Conservation (phyloP, 2,888 invertebrate species). For the Thymelicus sylvestris region DNA sequence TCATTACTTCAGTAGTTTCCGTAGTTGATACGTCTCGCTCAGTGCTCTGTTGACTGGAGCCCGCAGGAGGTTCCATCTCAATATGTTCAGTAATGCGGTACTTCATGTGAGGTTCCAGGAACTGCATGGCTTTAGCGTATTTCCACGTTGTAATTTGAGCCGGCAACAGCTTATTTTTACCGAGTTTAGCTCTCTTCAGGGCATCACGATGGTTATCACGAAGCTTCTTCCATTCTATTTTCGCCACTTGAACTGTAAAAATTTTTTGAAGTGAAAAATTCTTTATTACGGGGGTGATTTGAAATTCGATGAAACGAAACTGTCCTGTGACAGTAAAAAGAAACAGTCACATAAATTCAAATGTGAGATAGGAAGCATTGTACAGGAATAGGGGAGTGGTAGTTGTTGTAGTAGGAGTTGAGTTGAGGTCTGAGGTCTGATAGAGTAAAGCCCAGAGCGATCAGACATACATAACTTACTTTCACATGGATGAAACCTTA, state of each 20-base stretch:
- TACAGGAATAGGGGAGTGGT: too few relatives aligned
- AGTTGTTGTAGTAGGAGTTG: too few relatives aligned
- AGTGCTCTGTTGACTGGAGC: conserved; percentile 48
- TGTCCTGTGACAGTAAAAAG: too few relatives aligned
- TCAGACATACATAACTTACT: too few relatives aligned
- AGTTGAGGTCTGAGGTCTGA: too few relatives aligned
- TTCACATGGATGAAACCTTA: too few relatives aligned
- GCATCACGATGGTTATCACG: conserved; percentile 77
- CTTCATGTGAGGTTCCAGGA: conserved; percentile 77
- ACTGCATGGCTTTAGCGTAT: conserved; percentile 78
- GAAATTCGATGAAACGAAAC: too few relatives aligned
- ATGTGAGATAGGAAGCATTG: too few relatives aligned
- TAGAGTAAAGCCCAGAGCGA: too few relatives aligned
- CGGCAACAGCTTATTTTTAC: conserved; percentile 74
- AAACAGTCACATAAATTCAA: too few relatives aligned
- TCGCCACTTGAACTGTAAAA: conserved; percentile 69
- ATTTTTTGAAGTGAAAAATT: too few relatives aligned
- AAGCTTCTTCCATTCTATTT: conserved; percentile 76
- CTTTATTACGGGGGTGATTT: too few relatives aligned
- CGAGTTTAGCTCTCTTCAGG: conserved; percentile 73
- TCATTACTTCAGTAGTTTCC: conserved; percentile 46
- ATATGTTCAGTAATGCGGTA: conserved; percentile 77
- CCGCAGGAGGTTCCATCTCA: conserved; percentile 61
- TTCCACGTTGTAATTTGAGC: conserved; percentile 80
- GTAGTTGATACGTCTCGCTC: conserved; percentile 66